Conservation (phyloP, 2,888 invertebrate genomes). For the Drosophila robusta region DNA sequence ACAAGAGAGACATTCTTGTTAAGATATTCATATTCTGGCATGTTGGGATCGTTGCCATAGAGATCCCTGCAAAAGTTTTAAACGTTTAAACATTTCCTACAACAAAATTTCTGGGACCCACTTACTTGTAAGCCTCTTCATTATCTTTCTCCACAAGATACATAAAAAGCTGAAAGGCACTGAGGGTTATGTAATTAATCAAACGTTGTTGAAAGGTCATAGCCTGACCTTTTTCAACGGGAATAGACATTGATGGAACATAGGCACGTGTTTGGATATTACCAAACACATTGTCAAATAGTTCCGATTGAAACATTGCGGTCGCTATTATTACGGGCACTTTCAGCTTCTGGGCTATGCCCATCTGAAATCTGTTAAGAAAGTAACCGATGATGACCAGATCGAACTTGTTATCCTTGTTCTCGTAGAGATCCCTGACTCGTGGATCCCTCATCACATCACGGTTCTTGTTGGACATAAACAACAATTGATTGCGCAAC, state of each 20-base stretch:
- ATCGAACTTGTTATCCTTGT: slow-evolving; percentile 74
- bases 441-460: slow-evolving; percentile 57
- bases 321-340: slow-evolving; percentile 64
- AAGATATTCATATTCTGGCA: slow-evolving; percentile 72
- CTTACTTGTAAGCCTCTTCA: slow-evolving; percentile 47
- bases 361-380: slow-evolving; percentile 73
- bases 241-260: slow-evolving; percentile 60
- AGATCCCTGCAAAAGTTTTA: slow-evolving; percentile 13
- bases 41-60: slow-evolving; percentile 51
- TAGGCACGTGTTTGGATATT: slow-evolving; percentile 70
- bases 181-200: slow-evolving; percentile 35
- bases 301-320: slow-evolving; percentile 36
- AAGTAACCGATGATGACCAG: slow-evolving; percentile 81
- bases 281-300: slow-evolving; percentile 62
- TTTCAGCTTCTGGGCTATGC: slow-evolving; percentile 77
- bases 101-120: not conserved
- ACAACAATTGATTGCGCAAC: slow-evolving; percentile 11
- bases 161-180: not conserved
- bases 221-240: slow-evolving; percentile 23
- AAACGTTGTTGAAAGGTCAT: slow-evolving; percentile 62
- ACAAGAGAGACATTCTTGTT: slow-evolving; percentile 81
- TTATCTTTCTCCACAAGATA: slow-evolving; percentile 17
- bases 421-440: slow-evolving; percentile 71
- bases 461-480: slow-evolving; percentile 32
- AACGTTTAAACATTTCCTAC: not conserved